Conservation (phyloP, 2,888 invertebrate species). For the Drosophila dives region DNA sequence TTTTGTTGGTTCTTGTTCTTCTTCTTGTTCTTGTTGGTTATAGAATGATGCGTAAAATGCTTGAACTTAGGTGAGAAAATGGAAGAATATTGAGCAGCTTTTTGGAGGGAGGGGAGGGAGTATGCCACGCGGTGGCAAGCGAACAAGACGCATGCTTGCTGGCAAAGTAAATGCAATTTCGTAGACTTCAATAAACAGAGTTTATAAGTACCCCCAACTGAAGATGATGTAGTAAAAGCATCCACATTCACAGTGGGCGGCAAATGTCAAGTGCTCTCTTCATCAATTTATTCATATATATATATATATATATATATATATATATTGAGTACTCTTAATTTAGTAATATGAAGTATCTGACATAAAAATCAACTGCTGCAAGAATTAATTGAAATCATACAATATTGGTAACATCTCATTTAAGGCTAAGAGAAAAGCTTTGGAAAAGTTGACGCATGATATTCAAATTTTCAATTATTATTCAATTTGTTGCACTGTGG, state of each 20-base stretch:
- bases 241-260: constrained; percentile 38
- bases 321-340: background rate
- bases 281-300: background rate
- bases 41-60: constrained; percentile 76
- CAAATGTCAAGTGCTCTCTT: background rate
- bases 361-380: background rate
- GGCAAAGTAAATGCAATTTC: constrained; percentile 76
- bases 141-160: constrained; percentile 19
- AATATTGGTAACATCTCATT: background rate
- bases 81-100: constrained; percentile 39
- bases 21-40: constrained; percentile 27
- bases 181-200: constrained; percentile 74
- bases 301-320: background rate
- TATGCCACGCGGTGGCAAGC: background rate
- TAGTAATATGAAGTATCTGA: background rate
- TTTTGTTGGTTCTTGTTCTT: constrained; percentile 17
- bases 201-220: constrained; percentile 70
- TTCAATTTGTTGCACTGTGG: constrained; percentile 25
- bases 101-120: constrained; percentile 2
- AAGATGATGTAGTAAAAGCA: constrained; percentile 38
- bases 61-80: constrained; percentile 69
- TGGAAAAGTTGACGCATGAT: background rate
- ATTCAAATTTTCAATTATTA: background rate
- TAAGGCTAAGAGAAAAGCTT: background rate
- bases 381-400: background rate